Percentiles rank a stretch among this genome's conserved stretches.
Conservation (phyloP, 2,113 vertebrate genomes). For the Gymnarchus niloticus region DNA sequence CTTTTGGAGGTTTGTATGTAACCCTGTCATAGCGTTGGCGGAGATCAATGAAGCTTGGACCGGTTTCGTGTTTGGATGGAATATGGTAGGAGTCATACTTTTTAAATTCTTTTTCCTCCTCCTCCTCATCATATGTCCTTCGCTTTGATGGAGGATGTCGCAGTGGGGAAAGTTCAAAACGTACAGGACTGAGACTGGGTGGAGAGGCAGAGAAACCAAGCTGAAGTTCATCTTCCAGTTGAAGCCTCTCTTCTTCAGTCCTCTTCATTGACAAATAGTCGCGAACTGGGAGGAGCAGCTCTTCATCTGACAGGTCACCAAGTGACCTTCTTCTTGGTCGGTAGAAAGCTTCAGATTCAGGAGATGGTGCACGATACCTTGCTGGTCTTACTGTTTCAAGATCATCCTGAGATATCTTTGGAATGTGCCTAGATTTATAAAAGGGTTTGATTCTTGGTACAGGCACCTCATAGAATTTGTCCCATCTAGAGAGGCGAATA, state of each 20-base stretch:
- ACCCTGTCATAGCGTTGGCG: conserved; percentile 80
- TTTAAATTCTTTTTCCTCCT: conserved; percentile 62
- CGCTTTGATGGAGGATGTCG: conserved; percentile 72
- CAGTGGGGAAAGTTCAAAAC: conserved; percentile 84
- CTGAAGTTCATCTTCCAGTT: conserved; percentile 87
- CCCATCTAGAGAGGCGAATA: conserved; percentile 95
- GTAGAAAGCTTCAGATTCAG: conserved; percentile 78
- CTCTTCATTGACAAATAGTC: conserved; percentile 94
- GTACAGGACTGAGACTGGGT: conserved; percentile 85
- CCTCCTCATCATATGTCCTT: conserved; percentile 58
- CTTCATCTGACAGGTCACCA: conserved; percentile 89
- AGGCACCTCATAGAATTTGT: conserved; percentile 94
- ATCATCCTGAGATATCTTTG: conserved; percentile 84
- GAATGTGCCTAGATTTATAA: conserved; percentile 85
- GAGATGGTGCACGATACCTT: conserved; percentile 76
- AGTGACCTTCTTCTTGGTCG: conserved; percentile 84
- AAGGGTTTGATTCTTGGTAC: conserved; percentile 88
- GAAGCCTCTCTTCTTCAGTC: conserved; percentile 88
- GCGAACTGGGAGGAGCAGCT: conserved; percentile 82
- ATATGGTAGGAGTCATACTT: conserved; percentile 82
- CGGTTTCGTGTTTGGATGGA: conserved; percentile 80
- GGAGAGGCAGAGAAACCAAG: conserved; percentile 91
- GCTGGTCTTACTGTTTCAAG: conserved; percentile 92
- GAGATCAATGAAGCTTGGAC: conserved; percentile 78
- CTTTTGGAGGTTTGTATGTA: conserved; percentile 70